Evolutionary conservation across 2,888 invertebrate species (phyloP), one percentile per base, ranked within the genome.

Genomic region (Macrosiphum euphorbiae): DNA sequence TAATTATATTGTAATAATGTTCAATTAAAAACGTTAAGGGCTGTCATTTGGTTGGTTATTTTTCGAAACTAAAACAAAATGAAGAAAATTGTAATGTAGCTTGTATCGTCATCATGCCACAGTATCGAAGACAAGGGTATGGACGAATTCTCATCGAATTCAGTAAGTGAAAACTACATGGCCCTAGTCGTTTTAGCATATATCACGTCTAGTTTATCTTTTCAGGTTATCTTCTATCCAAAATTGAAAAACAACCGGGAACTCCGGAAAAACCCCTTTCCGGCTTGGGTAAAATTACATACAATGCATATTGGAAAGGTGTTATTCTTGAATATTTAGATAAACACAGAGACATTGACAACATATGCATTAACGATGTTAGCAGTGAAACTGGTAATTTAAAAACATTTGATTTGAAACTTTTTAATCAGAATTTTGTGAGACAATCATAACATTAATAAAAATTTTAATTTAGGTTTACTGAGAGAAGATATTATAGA

Each of bases 11-110:
- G 20, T 84, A 87, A 52, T n/a, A 55, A 52, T 52, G 44, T 91
- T 91, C 55, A 20, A 28, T 41, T n/a, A 8, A 26, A 28, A 47
- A 52, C 47, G 94, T 95, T 35, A 94, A 96, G 96, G 99, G 99
- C 26, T 99, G 98, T 96, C 99, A 99, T 96, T 96, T 99, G 86
- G 98, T 99, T 61, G 99, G 99, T 52, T 99, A 99, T 96, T 99
- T 99, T 96, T 99, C 99, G 88, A 99, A 99, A 96, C 99, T 99
- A 96, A 99, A 99, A 96, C 99, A 99, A 96, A 99, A 99, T 96
- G n/a, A n/a, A n/a, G n/a, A n/a, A n/a, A 98, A 99, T 96, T 99
- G 99, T 96, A 99, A 99, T 96, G 99, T 99, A 0, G 99, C 99
- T 0, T 99, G 99, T 95, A 99, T 99, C 95, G 98, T 99, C 98